Base-by-base conservation (phyloP, 2,113 vertebrate species). In the Serilophus lunatus region DNA sequence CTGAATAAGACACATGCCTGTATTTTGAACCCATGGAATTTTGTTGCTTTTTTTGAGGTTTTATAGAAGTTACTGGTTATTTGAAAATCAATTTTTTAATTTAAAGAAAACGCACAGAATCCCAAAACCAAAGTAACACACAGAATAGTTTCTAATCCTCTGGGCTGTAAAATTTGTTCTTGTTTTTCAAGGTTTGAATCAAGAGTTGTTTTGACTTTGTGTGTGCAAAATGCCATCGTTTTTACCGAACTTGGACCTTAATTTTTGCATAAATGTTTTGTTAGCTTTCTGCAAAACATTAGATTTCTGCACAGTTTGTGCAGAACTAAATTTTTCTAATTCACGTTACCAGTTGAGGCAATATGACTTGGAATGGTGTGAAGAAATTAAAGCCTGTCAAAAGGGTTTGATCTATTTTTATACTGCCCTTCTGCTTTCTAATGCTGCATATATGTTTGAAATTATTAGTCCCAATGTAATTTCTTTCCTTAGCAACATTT, bases 361-460 rank as follows among this genome's bases (percentile, higher is more conserved):
- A 18, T 0, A 0, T 81, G 83, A 83, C 60, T 92, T 92, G 72
- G 76, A 94, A 86, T 51, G 35, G 16, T 71, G 64, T 90, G 64
- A 86, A 79, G 47, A 91, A 94, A 90, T 71, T 24, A 80, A 42
- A 95, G 24, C 49, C 50, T 54, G 47, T 68, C 64, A 70, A 31
- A 91, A 91, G 40, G 6, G 22, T 80, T 93, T 91, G 42, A 71
- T 86, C 83, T 94, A 49, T 93, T 91, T 96, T 92, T 86, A 60
- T 56, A 26, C 60, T 64, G 42, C 54, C 51, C 80, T 95, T 94
- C 29, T 93, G 47, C 88, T 93, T 49, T 95, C 69, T 91, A 83
- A 78, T 88, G 56, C 26, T 88, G 29, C 60, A 63, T 4, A 5
- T 86, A 3, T 71, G 86, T 84, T 90, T 94, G 57, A 92, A 96